Base-by-base conservation (phyloP, 2,797 vertebrate species). In the Sciurus vulgaris region DNA sequence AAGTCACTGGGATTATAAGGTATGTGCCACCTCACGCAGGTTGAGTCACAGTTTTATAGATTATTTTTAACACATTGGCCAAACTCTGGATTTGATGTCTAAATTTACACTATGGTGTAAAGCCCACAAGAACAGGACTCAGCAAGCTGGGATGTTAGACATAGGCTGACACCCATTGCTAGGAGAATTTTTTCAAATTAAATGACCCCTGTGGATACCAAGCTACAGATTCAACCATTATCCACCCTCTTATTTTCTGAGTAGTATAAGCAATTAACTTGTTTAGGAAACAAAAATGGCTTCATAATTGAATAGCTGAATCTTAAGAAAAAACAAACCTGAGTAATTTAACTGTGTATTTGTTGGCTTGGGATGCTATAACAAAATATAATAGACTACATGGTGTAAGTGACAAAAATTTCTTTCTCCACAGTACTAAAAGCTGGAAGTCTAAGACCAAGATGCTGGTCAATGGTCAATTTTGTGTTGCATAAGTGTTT, bases 211-310 rank as follows among this genome's bases (percentile, higher is more conserved):
- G 18, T 81, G 69, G 63, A 83, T 72, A 90, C 9, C 7, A 59
- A 81, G 30, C 72, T 59, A 51, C 8, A 77, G 47, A 89, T 47
- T 91, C 18, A 79, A 26, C 20, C 11, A 38, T 65, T 44, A 84
- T 8, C 41, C 13, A 81, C 15, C 11, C 35, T 87, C 79, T 78
- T 76, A 47, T 65, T 89, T 97, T 73, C 83, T 84, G 5, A 73
- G 72, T 73, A 13, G 26, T 56, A 4, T 63, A 76, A 70, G 35
- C 35, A 59, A 67, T 89, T 77, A 72, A 33, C 28, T 86, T 89
- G 89, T 93, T 73, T 84, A 70, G 54, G 41, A 95, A 92, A 92
- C 22, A 96, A 35, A 93, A 88, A 93, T 56, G 7, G 1, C 38
- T 95, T 94, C 47, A 77, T 63, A 90, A 90, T 18, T 88, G 26